Evolutionary conservation across 2,113 vertebrate genomes (phyloP).

Genomic region (Bubo scandiacus): DNA sequence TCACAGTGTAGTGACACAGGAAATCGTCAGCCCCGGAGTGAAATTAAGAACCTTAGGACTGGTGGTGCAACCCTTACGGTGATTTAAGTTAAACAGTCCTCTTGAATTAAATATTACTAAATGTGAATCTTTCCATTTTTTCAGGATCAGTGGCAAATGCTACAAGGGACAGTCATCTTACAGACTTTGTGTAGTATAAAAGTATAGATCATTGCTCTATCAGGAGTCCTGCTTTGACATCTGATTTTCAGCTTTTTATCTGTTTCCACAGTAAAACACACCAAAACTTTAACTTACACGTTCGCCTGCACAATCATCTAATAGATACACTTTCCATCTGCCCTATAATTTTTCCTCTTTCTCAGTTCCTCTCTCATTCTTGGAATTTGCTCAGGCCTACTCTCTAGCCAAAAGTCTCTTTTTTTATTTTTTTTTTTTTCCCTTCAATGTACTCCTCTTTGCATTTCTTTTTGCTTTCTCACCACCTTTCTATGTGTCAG

Average conservation of each 20-base stretch:
- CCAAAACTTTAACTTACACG: background rate
- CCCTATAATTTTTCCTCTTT: slow-evolving; percentile 1
- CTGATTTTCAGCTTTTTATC: slow-evolving; percentile 13
- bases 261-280: background rate
- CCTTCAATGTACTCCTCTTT: slow-evolving; percentile 3
- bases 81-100: background rate
- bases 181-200: background rate
- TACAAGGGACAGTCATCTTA: background rate
- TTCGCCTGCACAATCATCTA: background rate
- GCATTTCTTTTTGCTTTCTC: slow-evolving; percentile 57
- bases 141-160: background rate
- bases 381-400: slow-evolving; percentile 43
- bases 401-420: slow-evolving; percentile 5
- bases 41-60: slow-evolving; percentile 5
- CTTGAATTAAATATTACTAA: background rate
- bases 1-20: background rate
- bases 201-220: background rate
- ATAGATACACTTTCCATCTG: slow-evolving; percentile 20
- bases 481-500: slow-evolving; percentile 59
- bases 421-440: background rate
- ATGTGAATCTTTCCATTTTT: background rate
- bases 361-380: background rate
- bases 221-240: background rate
- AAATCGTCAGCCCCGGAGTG: background rate
- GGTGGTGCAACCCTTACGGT: background rate